A percentile compares a stretch with the other conserved stretches of the same genome.
phyloP scores from a whole-genome alignment of 2,797 vertebrate species.

The Oreochromis mossambicus region DNA sequence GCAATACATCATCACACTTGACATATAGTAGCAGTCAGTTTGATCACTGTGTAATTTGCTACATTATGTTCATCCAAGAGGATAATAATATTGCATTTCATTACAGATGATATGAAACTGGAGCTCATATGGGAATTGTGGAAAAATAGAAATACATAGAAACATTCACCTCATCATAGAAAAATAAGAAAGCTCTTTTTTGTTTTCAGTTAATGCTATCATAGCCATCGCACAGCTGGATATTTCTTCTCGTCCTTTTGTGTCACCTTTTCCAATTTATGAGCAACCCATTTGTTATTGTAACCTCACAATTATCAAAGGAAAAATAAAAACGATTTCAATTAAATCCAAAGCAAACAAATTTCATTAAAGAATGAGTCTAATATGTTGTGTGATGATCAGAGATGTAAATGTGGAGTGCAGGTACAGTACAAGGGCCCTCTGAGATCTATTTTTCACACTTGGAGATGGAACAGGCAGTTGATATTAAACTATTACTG shows the following conservation, averaged over 20 bases:
- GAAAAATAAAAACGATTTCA: background rate
- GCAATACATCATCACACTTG: slow-evolving; percentile 67
- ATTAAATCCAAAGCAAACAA: slow-evolving; percentile 13
- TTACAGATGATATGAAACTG: slow-evolving; percentile 24
- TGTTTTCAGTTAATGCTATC: slow-evolving; percentile 5
- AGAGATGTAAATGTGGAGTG: slow-evolving; percentile 6
- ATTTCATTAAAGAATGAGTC: background rate
- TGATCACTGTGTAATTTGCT: slow-evolving; percentile 65
- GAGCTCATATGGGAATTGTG: slow-evolving; percentile 8
- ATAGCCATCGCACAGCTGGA: slow-evolving; percentile 32
- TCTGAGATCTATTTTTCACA: slow-evolving; percentile 28
- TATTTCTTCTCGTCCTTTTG: background rate
- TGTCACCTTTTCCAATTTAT: slow-evolving; percentile 4
- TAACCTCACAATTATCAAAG: background rate
- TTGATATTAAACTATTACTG: slow-evolving; percentile 25
- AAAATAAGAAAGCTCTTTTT: slow-evolving; percentile 62
- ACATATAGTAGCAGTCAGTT: slow-evolving; percentile 66
- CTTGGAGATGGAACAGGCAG: slow-evolving; percentile 25
- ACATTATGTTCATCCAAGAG: slow-evolving; percentile 73
- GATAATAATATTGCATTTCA: slow-evolving; percentile 74
- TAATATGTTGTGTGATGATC: background rate
- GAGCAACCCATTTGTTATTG: background rate
- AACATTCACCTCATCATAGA: slow-evolving; percentile 57
- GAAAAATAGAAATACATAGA: slow-evolving; percentile 49
- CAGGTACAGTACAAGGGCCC: slow-evolving; percentile 33